Base-by-base conservation (phyloP, 1,140 invertebrate species). In the Frieseomelitta varia region DNA sequence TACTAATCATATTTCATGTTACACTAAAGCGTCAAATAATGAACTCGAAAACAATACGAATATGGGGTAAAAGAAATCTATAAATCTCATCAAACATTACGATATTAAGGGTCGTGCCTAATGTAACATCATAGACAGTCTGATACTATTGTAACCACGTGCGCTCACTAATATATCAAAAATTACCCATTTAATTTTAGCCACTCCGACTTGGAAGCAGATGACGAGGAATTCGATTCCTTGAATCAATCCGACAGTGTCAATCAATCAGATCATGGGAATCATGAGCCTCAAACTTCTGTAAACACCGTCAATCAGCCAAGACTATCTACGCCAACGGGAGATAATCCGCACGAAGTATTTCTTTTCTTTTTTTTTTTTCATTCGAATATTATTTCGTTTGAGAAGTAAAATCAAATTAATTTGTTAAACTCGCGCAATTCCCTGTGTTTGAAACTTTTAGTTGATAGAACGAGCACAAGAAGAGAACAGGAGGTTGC, bases 181-280 rank as follows among this genome's bases (percentile, higher is more conserved):
- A 53, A 77, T 76, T 56, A 53, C 65, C 39, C 27, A 78, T 84
- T 91, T 85, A 47, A 77, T 90, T 91, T 85, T 87, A 94, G 96
- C 92, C 96, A 96, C 71, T 96, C 96, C 81, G 96, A 96, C 92
- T 92, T 96, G 56, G 96, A 96, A 86, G 96, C 96, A 55, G 96
- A 96, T 89, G 95, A 96, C 85, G 96, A 96, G 90, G 96, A 93
- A 55, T 93, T 93, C 39, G 92, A 96, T 90, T 94, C 93, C 65
- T 81, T 94, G 47, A 94, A 94, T 87, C 94, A 94, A 68, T 95
- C 92, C 30, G 94, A 95, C 84, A 91, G 93, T 76, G 86, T 92
- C 14, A 91, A 92, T 85, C 91, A 92, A 74, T 91, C 88, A 10
- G 91, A 91, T 51, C 91, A 91, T 17, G 91, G 91, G 55, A 92